Base-by-base conservation (phyloP, 1,140 invertebrate species). In the Dreissena polymorpha region DNA sequence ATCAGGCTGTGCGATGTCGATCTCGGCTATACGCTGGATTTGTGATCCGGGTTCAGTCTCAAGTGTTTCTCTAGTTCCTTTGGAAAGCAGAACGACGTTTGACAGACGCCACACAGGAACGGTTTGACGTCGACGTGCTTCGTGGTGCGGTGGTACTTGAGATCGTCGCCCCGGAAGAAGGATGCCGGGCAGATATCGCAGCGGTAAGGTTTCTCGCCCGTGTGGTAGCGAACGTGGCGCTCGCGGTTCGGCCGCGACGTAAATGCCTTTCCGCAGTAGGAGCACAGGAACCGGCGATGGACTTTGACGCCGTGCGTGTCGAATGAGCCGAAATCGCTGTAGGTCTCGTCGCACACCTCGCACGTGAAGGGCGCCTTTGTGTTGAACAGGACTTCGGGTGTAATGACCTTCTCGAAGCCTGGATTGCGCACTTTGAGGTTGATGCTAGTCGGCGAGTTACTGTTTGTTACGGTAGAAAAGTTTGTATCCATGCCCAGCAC, bases 121-220 rank as follows among this genome's bases (percentile, higher is more conserved):
- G 89, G 89, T 29, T 88, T 87, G 10, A 87, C 86, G 60, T 85
- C 80, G 0, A 89, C 85, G 70, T 91, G 90, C 50, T 88, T 86
- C n/a, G 90, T 91, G n/a, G 90, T 91, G 21, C 89, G 85, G 76
- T 91, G 90, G 71, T 91, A 91, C 73, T 90, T 90, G 8, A 91
- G 79, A 76, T 91, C 90, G 65, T 91, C 90, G 0, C 90, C 90
- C 10, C 90, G 84, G 82, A 89, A 88, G 76, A 91, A 91, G 6
- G 90, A 86, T 39, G 87, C 72, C 1, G 72, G 49, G 70, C 91
- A 92, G 1, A 92, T 77, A 21, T 89, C 86, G 82, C 91, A 92
- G 64, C 86, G 87, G 85, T 91, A 92, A 0, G 91, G 91, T 21
- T 89, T 86, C 39, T 91, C 89, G 18, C 91, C 91, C 0, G 91